Conservation (phyloP, 1,140 invertebrate genomes). For the Pseudomyrmex concolor region DNA sequence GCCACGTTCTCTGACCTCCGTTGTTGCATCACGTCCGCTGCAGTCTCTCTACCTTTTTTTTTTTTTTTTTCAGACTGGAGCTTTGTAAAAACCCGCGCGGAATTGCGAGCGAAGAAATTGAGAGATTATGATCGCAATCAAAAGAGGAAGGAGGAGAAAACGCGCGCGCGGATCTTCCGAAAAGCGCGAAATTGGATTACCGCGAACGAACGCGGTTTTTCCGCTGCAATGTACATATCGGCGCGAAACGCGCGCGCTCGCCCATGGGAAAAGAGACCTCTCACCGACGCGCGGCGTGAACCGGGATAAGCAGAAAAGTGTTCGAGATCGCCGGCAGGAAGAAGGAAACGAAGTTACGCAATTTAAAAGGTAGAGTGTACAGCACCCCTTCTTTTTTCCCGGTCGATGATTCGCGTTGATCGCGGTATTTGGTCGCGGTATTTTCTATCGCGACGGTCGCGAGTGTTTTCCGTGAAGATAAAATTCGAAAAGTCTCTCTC, state of each 20-base stretch:
- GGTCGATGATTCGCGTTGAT: slow-evolving; percentile 22
- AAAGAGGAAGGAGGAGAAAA: background rate
- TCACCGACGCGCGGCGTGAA: background rate
- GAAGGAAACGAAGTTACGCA: slow-evolving; percentile 40
- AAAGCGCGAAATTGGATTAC: slow-evolving; percentile 45
- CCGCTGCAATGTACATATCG: no score
- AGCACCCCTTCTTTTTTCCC: background rate
- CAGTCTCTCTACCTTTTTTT: background rate
- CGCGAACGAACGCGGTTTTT: slow-evolving; percentile 10
- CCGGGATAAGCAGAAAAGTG: slow-evolving; percentile 51
- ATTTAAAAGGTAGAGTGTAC: slow-evolving; percentile 6
- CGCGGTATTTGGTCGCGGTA: background rate
- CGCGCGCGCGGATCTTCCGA: slow-evolving; percentile 21
- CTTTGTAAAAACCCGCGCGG: background rate
- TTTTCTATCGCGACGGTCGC: no score
- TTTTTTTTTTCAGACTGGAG: no score
- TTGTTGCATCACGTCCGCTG: slow-evolving; percentile 43
- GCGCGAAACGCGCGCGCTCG: background rate
- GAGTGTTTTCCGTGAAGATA: slow-evolving; percentile 29
- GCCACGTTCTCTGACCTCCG: slow-evolving; percentile 34
- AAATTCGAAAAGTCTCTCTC: background rate
- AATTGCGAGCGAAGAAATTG: slow-evolving; percentile 16
- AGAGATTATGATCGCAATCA: slow-evolving; percentile 39
- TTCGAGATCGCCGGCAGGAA: slow-evolving; percentile 1
- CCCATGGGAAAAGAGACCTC: slow-evolving; percentile 16